Evolutionary conservation across 2,888 invertebrate genomes (phyloP).

Genomic region (Beris morrisii): DNA sequence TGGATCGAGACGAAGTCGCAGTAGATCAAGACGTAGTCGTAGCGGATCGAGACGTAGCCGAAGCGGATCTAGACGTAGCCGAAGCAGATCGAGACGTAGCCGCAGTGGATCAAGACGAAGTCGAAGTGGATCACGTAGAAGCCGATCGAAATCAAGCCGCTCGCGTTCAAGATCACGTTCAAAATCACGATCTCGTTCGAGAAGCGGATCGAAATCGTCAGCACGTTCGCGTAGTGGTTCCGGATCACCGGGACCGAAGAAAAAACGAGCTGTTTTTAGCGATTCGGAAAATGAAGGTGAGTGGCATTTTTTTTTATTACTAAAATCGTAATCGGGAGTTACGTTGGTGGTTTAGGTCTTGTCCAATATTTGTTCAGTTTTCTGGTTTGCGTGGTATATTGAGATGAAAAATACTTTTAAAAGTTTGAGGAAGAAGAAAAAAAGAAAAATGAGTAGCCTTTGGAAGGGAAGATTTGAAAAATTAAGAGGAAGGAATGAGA

Average conservation of each 20-base stretch:
- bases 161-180: conserved; percentile 43
- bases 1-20: conserved; percentile 41
- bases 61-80: no score
- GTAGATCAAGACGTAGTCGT: conserved; percentile 39
- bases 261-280: conserved; percentile 56
- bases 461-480: no score
- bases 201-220: conserved; percentile 36
- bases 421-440: no score
- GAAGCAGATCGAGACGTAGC: neutral
- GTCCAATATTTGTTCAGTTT: no score
- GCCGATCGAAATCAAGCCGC: conserved; percentile 45
- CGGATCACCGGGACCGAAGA: conserved; percentile 45
- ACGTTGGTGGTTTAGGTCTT: no score
- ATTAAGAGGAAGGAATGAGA: no score
- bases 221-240: conserved; percentile 44
- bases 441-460: no score
- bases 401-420: no score
- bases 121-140: conserved; percentile 32
- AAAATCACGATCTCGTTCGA: neutral
- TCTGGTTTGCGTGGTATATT: no score
- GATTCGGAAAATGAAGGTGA: conserved; percentile 63
- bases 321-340: no score
- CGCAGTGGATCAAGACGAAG: conserved; percentile 29
- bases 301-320: neutral
- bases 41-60: conserved; percentile 42